Percentiles rank a stretch among this genome's conserved stretches.
Conservation (phyloP, 2,113 vertebrate genomes). For the Stomatorhinus ivindoensis region DNA sequence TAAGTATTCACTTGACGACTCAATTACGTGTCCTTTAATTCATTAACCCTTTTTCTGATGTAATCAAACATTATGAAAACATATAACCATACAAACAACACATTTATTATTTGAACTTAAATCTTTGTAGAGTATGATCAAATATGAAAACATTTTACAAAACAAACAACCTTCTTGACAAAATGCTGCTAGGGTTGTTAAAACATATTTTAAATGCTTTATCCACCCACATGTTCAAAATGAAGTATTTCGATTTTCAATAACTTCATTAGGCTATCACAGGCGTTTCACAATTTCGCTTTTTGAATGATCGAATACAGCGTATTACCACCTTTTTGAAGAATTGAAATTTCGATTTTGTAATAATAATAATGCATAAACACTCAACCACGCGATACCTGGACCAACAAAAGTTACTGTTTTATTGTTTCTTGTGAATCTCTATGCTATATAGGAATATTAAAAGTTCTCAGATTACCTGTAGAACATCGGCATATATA, state of each 20-base stretch:
- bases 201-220: neutral
- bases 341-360: neutral
- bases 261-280: neutral
- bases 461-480: neutral
- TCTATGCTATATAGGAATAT: neutral
- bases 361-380: neutral
- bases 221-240: neutral
- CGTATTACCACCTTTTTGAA: neutral
- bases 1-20: neutral
- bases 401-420: neutral
- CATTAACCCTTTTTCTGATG: neutral
- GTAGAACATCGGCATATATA: neutral
- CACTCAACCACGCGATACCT: neutral
- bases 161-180: neutral
- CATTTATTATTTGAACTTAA: neutral
- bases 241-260: neutral
- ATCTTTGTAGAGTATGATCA: neutral
- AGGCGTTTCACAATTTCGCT: neutral
- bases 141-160: neutral
- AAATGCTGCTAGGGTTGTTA: neutral
- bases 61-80: neutral
- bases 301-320: neutral
- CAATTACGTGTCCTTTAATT: neutral
- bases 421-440: slow-evolving; percentile 6
- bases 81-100: neutral